Conservation (phyloP, 1,140 invertebrate species). For the Maniola jurtina region DNA sequence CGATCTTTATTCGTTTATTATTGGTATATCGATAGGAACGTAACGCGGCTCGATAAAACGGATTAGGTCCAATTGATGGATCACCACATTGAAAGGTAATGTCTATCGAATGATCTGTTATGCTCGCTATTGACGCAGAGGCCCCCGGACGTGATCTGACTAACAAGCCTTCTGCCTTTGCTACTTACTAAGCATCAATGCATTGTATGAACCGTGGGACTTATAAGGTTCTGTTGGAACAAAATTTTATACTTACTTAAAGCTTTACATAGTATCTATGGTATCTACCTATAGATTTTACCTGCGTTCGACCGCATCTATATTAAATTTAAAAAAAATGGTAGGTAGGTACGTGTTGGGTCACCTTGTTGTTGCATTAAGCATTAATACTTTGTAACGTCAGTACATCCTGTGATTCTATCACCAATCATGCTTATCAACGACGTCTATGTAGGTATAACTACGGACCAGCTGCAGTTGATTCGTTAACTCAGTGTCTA, state of each 20-base stretch:
- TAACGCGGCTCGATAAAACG: neutral
- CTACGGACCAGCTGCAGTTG: too few species aligned
- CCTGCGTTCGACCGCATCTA: too few species aligned
- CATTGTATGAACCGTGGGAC: neutral
- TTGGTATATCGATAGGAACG: neutral
- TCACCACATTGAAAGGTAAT: slow-evolving; percentile 4
- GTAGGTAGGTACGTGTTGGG: too few species aligned
- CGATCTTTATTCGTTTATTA: neutral
- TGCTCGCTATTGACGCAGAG: slow-evolving; percentile 24
- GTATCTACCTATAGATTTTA: too few species aligned
- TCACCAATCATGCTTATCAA: too few species aligned
- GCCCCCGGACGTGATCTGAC: slow-evolving; percentile 19
- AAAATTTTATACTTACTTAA: neutral
- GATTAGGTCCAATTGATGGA: slow-evolving; percentile 4
- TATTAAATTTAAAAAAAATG: too few species aligned
- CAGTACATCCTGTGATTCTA: too few species aligned
- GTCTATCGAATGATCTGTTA: slow-evolving; percentile 18
- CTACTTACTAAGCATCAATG: neutral
- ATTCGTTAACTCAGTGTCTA: too few species aligned
- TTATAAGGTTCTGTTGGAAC: neutral
- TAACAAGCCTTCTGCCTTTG: slow-evolving; percentile 14
- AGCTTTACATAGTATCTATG: too few species aligned
- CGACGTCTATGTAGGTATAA: too few species aligned
- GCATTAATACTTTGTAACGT: too few species aligned
- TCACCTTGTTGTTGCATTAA: too few species aligned